Conservation (phyloP, 1,140 invertebrate genomes). For the Homalodisca vitripennis region DNA sequence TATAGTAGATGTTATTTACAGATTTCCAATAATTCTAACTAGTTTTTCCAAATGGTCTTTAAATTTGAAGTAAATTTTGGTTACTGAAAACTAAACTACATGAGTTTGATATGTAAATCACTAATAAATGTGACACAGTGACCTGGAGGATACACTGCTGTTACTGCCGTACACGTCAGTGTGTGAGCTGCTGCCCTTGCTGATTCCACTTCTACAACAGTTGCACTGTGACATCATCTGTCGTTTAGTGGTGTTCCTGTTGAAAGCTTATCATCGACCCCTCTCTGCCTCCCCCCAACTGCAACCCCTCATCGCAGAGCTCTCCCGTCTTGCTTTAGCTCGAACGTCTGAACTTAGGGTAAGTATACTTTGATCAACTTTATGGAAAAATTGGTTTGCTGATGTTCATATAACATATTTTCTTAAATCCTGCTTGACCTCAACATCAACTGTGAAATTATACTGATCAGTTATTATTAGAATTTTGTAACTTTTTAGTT, state of each 20-base stretch:
- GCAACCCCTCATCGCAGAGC: slow-evolving; percentile 65
- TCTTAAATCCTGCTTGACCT: too few relatives aligned
- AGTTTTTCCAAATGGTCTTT: too few relatives aligned
- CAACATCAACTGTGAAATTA: too few relatives aligned
- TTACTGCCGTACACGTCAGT: slow-evolving; percentile 81
- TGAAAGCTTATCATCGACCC: slow-evolving; percentile 83
- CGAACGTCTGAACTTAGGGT: slow-evolving; percentile 64
- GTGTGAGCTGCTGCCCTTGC: slow-evolving; percentile 70
- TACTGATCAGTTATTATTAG: too few relatives aligned
- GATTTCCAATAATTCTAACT: too few relatives aligned
- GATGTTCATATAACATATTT: too few relatives aligned
- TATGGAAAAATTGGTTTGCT: too few relatives aligned
- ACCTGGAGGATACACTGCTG: slow-evolving; percentile 86
- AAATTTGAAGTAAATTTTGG: neutral
- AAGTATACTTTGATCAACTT: too few relatives aligned
- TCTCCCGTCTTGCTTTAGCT: slow-evolving; percentile 59
- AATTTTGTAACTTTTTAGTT: too few relatives aligned
- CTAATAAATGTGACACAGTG: slow-evolving; percentile 57
- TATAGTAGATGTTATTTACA: too few relatives aligned
- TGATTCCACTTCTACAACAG: slow-evolving; percentile 65
- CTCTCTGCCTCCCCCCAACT: slow-evolving; percentile 68
- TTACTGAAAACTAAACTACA: neutral
- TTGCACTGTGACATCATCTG: slow-evolving; percentile 74
- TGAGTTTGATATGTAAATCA: neutral
- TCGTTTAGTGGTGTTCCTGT: slow-evolving; percentile 74